Base-by-base conservation (phyloP, 2,113 vertebrate genomes). In the Raja brachyura region DNA sequence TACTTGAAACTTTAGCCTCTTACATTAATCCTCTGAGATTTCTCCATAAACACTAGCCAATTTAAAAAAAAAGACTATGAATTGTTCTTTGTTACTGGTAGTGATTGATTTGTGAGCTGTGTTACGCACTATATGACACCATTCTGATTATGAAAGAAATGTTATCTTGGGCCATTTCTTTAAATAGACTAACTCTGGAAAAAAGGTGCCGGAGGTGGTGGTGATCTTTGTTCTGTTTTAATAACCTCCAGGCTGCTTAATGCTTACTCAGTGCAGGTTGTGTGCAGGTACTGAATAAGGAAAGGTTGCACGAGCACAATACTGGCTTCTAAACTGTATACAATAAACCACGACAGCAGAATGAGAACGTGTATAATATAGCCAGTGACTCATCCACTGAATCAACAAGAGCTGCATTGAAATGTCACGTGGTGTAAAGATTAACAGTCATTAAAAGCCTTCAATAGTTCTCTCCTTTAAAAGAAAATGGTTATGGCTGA, bases 111-210 rank as follows among this genome's bases (percentile, higher is more conserved):
- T 66, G 59, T 88, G 59, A 31, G 22, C 28, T n/a, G 28, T 63
- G 28, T 31, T 88, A n/a, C 28, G 16, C 63, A 28, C 31, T 63
- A 5, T 86, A 2, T 86, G 56, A 56, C 83, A 63, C 25, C 25
- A 63, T 31, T 61, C 25, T 63, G 25, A 63, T 54, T 56, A n/a
- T 63, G 16, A 86, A 25, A 61, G 59, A 25, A 56, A 28, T 59
- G 59, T 31, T 31, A 16, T 88, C 28, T 88, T 14, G 5, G 22
- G 59, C 1, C 61, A 16, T 66, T 88, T 63, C 59, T 88, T 66
- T 63, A 88, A 88, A 63, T 88, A 88, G 59, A 88, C 31, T 88
- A 63, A 88, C 61, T 88, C 59, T 88, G 28, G 31, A n/a, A 88
- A n/a, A 31, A 63, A 31, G n/a, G 83, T 8, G 11, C 16, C 11